Evolutionary conservation across 2,113 vertebrate genomes (phyloP).

Genomic region (Marmota monax): DNA sequence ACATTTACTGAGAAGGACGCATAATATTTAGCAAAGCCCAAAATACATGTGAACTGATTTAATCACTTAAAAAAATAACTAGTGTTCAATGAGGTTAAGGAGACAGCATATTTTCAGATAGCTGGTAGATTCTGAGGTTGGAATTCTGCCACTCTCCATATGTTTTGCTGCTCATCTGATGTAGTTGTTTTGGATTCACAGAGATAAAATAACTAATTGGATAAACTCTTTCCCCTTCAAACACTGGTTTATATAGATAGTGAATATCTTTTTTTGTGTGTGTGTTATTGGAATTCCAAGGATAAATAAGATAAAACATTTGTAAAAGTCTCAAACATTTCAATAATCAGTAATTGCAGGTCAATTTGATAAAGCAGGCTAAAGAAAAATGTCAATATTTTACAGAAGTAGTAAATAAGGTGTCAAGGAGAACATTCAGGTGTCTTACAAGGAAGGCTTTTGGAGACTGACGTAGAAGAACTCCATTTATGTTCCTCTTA

Average conservation of each 20-base stretch:
- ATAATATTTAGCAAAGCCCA: neutral
- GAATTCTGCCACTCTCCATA: neutral
- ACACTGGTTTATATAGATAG: neutral
- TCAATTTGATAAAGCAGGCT: neutral
- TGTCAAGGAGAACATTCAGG: neutral
- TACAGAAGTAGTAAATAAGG: neutral
- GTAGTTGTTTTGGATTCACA: neutral
- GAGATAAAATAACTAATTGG: neutral
- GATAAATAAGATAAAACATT: neutral
- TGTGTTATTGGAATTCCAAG: neutral
- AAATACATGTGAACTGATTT: neutral
- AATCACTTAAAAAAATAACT: neutral
- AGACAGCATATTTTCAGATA: neutral
- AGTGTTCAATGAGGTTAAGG: neutral
- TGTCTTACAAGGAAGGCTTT: neutral
- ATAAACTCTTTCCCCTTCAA: neutral
- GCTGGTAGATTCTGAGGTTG: neutral
- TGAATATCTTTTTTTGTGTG: conserved; percentile 1
- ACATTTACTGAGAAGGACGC: neutral
- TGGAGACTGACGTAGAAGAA: neutral
- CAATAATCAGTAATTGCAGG: neutral
- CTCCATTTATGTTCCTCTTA: neutral
- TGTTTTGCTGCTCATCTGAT: neutral
- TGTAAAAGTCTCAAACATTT: conserved; percentile 21
- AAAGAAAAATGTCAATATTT: neutral